Conservation (phyloP, 2,888 invertebrate genomes). For the Apamea crenata region DNA sequence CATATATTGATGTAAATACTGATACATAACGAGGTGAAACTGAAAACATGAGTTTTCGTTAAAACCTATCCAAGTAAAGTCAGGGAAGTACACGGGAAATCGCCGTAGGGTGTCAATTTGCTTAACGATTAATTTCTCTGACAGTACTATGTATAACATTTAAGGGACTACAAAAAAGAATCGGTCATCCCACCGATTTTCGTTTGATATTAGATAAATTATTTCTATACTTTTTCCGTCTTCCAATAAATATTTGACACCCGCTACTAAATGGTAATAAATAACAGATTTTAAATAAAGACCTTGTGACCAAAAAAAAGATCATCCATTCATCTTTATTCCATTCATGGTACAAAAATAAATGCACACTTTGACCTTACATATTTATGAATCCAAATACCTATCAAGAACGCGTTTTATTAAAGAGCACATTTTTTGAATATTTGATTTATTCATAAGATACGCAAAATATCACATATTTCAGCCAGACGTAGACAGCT, state of each 20-base stretch:
- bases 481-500: neutral
- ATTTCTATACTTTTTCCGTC: too few species aligned
- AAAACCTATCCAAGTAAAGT: neutral
- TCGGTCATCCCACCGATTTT: too few species aligned
- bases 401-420: conserved; percentile 26
- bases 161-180: too few species aligned
- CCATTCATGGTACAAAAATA: conserved; percentile 41
- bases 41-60: neutral
- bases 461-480: conserved; percentile 19
- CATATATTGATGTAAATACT: neutral
- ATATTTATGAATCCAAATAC: conserved; percentile 38
- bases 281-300: neutral
- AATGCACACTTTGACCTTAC: neutral
- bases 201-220: too few species aligned
- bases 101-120: too few species aligned
- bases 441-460: conserved; percentile 22
- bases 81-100: too few species aligned
- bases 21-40: neutral
- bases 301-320: neutral
- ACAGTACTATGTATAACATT: too few species aligned
- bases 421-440: conserved; percentile 19
- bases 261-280: neutral
- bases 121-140: too few species aligned
- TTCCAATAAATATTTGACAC: neutral
- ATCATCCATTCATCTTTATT: conserved; percentile 29